Base-by-base conservation (phyloP, 1,140 invertebrate species). In the Drosophila saltans region DNA sequence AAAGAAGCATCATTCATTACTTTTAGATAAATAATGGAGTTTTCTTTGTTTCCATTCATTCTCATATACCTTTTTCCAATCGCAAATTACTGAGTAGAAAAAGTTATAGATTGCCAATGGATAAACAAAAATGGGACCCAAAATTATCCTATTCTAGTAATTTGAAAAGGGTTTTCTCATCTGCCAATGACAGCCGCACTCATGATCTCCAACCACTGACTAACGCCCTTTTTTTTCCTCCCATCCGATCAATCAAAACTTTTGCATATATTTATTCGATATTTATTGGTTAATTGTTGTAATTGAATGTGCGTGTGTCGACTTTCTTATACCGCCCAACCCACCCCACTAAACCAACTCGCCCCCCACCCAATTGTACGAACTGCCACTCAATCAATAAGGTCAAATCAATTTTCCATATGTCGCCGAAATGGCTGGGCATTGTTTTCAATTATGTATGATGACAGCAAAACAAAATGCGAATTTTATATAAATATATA, bases 401-500 rank as follows among this genome's bases (percentile, higher is more conserved):
- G 83, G 83, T 83, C 83, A 86, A 86, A 86, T 86, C 83, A 86
- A 86, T 86, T 83, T 28, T 30, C 62, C 39, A 10, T 9, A 8
- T 73, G 80, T 66, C 71, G 71, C 66, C 79, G 41, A 45, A 52
- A 56, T 70, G 78, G 43, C 69, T 60, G 69, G 60, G 72, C 82
- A 88, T 86, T 82, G 80, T 77, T 83, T 83, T 83, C 80, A 86
- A 86, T 88, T 82, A 88, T 86, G 72, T 71, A 77, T 66, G 67
- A 80, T 72, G 75, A 58, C 69, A 77, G 64, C 73, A 70, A 72
- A 70, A 66, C 55, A 66, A 66, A 66, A 71, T 68, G 62, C 33
- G 36, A 78, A 77, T 62, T 77, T 71, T 77, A 48, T 61, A 69
- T 66, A 43, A 45, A 69, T 26, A 71, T 62, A 66, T 62, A 45